A percentile compares a stretch with the other conserved stretches of the same genome.
phyloP scores from a whole-genome alignment of 2,797 vertebrate species.

The Tinamus major region DNA sequence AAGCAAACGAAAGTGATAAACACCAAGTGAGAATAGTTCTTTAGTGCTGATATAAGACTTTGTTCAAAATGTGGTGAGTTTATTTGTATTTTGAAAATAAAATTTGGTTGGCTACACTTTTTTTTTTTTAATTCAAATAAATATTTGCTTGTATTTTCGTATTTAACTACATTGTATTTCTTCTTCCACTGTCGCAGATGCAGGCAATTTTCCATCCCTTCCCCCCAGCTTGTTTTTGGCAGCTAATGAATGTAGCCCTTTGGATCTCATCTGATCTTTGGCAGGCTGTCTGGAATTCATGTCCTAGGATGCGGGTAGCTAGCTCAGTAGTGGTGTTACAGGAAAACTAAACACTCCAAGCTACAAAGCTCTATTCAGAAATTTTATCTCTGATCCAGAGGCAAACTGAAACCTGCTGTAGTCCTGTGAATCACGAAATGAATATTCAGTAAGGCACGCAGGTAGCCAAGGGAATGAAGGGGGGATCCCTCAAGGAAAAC shows the following conservation, averaged over 20 bases:
- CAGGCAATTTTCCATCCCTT: slow-evolving; percentile 56
- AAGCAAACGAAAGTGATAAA: slow-evolving; percentile 45
- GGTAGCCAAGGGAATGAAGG: slow-evolving; percentile 19
- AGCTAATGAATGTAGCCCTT: slow-evolving; percentile 64
- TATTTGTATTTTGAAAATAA: slow-evolving; percentile 35
- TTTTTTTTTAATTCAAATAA: slow-evolving; percentile 50
- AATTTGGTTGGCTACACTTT: background rate
- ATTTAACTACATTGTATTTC: slow-evolving; percentile 40
- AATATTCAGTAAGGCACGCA: background rate
- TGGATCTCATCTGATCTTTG: slow-evolving; percentile 68
- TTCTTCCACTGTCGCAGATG: slow-evolving; percentile 60
- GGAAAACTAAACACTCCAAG: slow-evolving; percentile 60
- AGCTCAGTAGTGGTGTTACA: slow-evolving; percentile 62
- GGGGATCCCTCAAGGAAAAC: slow-evolving; percentile 13
- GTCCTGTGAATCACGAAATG: background rate
- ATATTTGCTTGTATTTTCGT: slow-evolving; percentile 68
- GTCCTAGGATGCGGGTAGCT: slow-evolving; percentile 62
- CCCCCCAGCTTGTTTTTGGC: slow-evolving; percentile 54
- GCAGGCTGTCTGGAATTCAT: slow-evolving; percentile 63
- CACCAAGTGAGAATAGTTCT: slow-evolving; percentile 9
- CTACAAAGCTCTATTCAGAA: slow-evolving; percentile 57
- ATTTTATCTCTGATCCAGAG: slow-evolving; percentile 58
- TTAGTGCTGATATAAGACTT: background rate
- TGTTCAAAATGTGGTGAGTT: background rate
- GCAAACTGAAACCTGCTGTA: slow-evolving; percentile 41